Conservation (phyloP, 30 jellyfish, hydroid and myxozoan genomes). For the Aurelia aurita region DNA sequence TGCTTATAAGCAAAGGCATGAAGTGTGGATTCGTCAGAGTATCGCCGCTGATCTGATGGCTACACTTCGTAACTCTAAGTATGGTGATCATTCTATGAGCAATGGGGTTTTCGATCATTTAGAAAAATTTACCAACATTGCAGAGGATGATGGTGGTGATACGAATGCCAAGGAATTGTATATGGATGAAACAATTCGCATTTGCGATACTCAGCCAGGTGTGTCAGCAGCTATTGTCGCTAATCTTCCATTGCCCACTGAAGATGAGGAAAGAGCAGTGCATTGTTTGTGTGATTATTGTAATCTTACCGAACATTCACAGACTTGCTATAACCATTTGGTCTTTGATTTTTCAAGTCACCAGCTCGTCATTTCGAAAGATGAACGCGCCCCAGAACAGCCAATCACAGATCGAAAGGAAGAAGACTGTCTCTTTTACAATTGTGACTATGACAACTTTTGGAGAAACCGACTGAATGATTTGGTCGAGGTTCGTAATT, state of each 20-base stretch:
- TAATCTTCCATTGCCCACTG: background rate
- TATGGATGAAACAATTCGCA: background rate
- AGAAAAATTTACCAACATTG: too few relatives aligned
- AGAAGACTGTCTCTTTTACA: background rate
- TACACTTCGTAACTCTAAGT: too few relatives aligned
- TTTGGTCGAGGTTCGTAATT: background rate
- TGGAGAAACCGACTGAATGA: background rate
- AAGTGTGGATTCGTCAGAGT: too few relatives aligned
- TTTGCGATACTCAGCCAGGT: constrained; percentile 9
- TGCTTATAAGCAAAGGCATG: too few relatives aligned
- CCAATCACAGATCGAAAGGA: background rate
- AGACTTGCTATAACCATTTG: constrained; percentile 47
- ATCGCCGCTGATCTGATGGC: too few relatives aligned
- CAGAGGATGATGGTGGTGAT: too few relatives aligned
- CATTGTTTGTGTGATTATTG: constrained; percentile 57
- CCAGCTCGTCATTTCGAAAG: constrained; percentile 8
- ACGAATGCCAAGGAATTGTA: background rate
- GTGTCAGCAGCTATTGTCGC: constrained; percentile 44
- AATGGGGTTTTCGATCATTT: too few relatives aligned
- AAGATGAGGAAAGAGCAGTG: background rate
- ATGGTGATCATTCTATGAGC: too few relatives aligned
- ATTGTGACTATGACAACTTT: too few relatives aligned
- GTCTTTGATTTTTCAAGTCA: constrained; percentile 58
- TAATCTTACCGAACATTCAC: constrained; percentile 13
- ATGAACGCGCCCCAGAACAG: background rate